These are phyloP conservation scores for Beris morrisii DNA, from an alignment of 2,888 invertebrate genomes.

Conservation along the genomic window DNA sequence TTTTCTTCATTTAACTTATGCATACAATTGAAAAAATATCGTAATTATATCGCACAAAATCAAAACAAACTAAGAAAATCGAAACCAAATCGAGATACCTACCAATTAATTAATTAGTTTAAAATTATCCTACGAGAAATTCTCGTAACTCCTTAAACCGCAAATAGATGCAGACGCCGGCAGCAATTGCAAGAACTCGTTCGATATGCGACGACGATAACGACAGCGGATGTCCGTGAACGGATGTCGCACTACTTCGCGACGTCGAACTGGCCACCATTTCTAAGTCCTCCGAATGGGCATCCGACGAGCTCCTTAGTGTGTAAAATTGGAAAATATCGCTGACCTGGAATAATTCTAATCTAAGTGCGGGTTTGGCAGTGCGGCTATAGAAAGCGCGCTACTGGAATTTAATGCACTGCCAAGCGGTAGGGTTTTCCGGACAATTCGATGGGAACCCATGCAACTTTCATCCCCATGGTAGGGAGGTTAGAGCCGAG, in stretches of 20 bases:
- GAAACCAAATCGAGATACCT: conserved; percentile 3
- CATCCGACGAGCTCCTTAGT: conserved; percentile 56
- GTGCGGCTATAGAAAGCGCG: conserved; percentile 4
- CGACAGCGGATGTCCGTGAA: conserved; percentile 19
- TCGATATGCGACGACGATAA: conserved; percentile 6
- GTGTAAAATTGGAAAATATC: conserved; percentile 74
- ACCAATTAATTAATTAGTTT: not conserved
- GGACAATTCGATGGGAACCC: not conserved
- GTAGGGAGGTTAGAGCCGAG: not conserved
- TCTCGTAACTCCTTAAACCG: conserved; percentile 40
- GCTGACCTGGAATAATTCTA: conserved; percentile 60
- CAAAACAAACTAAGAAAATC: too few species aligned
- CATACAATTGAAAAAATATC: too few species aligned
- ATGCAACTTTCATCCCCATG: not conserved
- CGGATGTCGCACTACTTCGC: conserved; percentile 49
- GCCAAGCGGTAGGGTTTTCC: not conserved
- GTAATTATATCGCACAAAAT: too few species aligned
- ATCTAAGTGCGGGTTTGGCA: conserved; percentile 18
- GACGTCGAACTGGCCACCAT: conserved; percentile 57
- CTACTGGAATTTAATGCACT: conserved; percentile 13
- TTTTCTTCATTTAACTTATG: conserved; percentile 2
- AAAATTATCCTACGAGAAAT: conserved; percentile 43
- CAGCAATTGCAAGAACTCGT: conserved; percentile 2
- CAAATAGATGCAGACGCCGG: conserved; percentile 29
- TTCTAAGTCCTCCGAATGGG: conserved; percentile 55